Evolutionary conservation across 2,888 invertebrate genomes (phyloP).

Genomic region (Digitonthophagus gazella): DNA sequence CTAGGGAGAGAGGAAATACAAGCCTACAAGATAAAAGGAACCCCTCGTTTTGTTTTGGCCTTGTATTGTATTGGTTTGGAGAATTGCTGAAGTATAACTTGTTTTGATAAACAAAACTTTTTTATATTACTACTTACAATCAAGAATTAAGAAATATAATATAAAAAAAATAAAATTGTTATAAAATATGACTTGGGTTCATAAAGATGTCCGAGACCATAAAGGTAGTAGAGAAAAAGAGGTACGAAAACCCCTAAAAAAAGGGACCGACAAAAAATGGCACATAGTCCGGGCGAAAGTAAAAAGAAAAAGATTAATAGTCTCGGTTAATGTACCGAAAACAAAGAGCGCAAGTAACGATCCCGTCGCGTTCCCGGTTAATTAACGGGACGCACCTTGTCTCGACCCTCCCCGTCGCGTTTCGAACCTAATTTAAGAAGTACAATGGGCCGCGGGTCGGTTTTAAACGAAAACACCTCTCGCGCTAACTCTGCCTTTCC

Average conservation of each 20-base stretch:
- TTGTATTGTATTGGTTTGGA: not conserved
- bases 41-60: not conserved
- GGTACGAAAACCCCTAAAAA: not conserved
- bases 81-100: too few species aligned
- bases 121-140: too few species aligned
- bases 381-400: constrained; percentile 27
- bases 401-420: constrained; percentile 39
- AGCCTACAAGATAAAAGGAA: not conserved
- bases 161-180: too few species aligned
- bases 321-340: constrained; percentile 21
- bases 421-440: constrained; percentile 46
- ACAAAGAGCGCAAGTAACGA: constrained; percentile 33
- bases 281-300: not conserved
- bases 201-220: constrained; percentile 1
- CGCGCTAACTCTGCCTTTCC: constrained; percentile 24
- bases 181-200: too few species aligned
- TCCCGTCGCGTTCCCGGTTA: constrained; percentile 3
- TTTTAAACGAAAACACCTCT: constrained; percentile 38
- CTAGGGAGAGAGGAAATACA: not conserved
- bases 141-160: too few species aligned
- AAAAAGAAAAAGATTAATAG: constrained; percentile 6
- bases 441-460: constrained; percentile 47
- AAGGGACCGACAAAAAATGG: not conserved
- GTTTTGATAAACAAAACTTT: too few species aligned
- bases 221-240: constrained; percentile 12